Evolutionary conservation across 2,888 invertebrate species (phyloP).

Genomic region (Brenthis hecate): DNA sequence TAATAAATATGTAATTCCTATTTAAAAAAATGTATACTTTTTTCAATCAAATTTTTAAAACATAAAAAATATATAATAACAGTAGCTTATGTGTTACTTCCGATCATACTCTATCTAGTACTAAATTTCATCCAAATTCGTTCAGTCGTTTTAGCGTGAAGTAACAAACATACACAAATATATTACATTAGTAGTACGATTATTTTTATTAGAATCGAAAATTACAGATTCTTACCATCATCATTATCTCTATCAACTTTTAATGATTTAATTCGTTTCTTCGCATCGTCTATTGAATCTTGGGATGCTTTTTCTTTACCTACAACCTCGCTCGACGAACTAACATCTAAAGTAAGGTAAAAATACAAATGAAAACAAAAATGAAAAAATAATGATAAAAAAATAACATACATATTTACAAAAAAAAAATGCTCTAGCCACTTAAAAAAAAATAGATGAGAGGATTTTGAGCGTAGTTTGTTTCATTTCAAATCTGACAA

Average conservation of each 20-base stretch:
- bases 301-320: constrained; percentile 63
- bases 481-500: not conserved
- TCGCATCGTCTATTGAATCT: constrained; percentile 72
- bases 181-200: not conserved
- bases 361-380: constrained; percentile 42
- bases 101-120: too few relatives aligned
- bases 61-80: too few relatives aligned
- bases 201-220: not conserved
- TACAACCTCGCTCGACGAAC: constrained; percentile 61
- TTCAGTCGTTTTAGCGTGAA: too few relatives aligned
- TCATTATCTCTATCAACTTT: constrained; percentile 77
- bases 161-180: too few relatives aligned
- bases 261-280: constrained; percentile 73
- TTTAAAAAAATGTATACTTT: not conserved
- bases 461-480: constrained; percentile 1
- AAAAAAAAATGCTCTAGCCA: constrained; percentile 15
- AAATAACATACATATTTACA: not conserved
- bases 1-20: not conserved
- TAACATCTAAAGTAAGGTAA: constrained; percentile 52
- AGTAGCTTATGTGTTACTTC: too few relatives aligned
- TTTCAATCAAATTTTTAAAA: not conserved
- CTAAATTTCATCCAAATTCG: too few relatives aligned
- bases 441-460: constrained; percentile 19
- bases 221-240: constrained; percentile 67
- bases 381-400: constrained; percentile 43